Evolutionary conservation across 2,113 vertebrate species (phyloP).

Genomic region (Sarotherodon lohbergeri): DNA sequence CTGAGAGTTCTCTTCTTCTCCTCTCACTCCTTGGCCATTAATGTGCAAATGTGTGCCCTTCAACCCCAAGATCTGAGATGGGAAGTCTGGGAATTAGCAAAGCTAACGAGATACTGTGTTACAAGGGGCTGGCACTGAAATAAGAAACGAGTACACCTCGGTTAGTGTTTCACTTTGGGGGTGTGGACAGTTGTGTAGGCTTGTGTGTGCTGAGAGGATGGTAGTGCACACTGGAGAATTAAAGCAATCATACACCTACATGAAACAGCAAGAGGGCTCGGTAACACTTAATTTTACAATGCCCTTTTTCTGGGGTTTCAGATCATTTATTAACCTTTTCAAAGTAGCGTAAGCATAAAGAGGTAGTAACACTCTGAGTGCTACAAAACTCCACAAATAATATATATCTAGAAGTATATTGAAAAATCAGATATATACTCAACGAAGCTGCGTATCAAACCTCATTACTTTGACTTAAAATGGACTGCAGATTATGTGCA

Average conservation of each 20-base stretch:
- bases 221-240: conserved; percentile 2
- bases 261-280: neutral
- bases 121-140: conserved; percentile 79
- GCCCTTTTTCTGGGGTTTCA: neutral
- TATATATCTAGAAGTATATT: neutral
- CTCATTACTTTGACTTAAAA: neutral
- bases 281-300: conserved; percentile 6
- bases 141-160: conserved; percentile 63
- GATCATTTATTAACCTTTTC: neutral
- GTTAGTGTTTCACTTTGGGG: conserved; percentile 27
- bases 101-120: conserved; percentile 84
- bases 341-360: neutral
- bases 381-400: neutral
- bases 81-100: conserved; percentile 85
- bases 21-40: conserved; percentile 87
- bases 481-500: neutral
- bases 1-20: conserved; percentile 69
- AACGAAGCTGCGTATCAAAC: neutral
- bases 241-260: conserved; percentile 39
- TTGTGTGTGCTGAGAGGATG: neutral
- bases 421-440: neutral
- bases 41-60: conserved; percentile 97
- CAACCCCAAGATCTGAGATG: conserved; percentile 84
- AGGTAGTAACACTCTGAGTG: neutral
- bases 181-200: conserved; percentile 5